Evolutionary conservation across 2,113 vertebrate species (phyloP).

Genomic region (Oxyura jamaicensis): DNA sequence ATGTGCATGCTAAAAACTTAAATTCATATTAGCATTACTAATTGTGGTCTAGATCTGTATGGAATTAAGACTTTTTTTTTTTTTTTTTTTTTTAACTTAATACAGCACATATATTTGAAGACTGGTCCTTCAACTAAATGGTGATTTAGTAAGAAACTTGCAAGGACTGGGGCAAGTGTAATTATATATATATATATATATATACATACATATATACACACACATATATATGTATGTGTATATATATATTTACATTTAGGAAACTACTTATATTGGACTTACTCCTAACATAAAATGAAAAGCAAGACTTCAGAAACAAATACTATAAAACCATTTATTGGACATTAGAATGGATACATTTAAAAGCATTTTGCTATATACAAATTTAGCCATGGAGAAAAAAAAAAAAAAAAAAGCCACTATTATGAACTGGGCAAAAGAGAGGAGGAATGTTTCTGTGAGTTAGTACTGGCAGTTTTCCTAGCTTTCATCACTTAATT

Average conservation of each 20-base stretch:
- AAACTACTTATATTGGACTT: not conserved
- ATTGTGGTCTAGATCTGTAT: not conserved
- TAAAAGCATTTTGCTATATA: not conserved
- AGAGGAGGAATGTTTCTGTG: not conserved
- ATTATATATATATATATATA: not conserved
- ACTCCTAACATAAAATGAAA: not conserved
- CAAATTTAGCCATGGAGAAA: not conserved
- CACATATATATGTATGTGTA: too few relatives aligned
- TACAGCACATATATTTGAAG: not conserved
- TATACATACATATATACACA: too few relatives aligned
- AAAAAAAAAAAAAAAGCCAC: not conserved
- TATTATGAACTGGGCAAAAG: not conserved
- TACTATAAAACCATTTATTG: not conserved
- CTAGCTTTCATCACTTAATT: not conserved
- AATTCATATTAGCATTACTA: not conserved
- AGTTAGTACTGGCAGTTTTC: not conserved
- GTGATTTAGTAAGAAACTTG: not conserved
- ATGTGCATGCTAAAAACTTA: conserved; percentile 14
- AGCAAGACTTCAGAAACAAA: not conserved
- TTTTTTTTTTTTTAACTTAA: not conserved
- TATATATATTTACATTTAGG: not conserved
- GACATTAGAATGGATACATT: not conserved
- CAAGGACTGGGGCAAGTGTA: fast-evolving
- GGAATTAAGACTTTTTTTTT: not conserved
- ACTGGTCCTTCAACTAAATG: not conserved